These are phyloP conservation scores for Diorhabda sublineata DNA, from an alignment of 1,140 invertebrate genomes.

Conservation along the genomic window DNA sequence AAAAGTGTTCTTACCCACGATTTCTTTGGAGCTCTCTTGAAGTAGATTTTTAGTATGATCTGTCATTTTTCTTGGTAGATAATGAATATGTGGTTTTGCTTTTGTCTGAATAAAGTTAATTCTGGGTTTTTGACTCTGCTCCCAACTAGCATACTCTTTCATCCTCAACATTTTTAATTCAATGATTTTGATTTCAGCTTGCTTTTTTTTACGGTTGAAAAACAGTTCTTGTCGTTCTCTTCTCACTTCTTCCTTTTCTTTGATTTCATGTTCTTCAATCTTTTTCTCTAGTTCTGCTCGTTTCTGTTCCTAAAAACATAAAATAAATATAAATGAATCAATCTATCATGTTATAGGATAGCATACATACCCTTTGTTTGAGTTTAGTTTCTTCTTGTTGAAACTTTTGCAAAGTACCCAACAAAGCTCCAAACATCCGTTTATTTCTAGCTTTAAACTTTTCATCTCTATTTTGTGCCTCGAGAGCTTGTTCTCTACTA, in stretches of 20 bases:
- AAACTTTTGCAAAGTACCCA: conserved; percentile 93
- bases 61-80: conserved; percentile 70
- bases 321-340: neutral
- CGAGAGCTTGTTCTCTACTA: conserved; percentile 71
- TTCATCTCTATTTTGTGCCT: conserved; percentile 79
- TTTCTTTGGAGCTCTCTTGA: conserved; percentile 48
- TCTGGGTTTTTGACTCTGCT: conserved; percentile 70
- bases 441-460: conserved; percentile 81
- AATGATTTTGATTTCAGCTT: conserved; percentile 82
- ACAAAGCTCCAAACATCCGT: conserved; percentile 90
- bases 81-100: conserved; percentile 82
- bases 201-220: conserved; percentile 77
- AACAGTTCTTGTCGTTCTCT: conserved; percentile 83
- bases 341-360: neutral
- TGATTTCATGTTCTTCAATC: conserved; percentile 83
- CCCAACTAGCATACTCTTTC: conserved; percentile 85
- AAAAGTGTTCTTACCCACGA: conserved; percentile 51
- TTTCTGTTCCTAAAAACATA: conserved; percentile 65
- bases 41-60: conserved; percentile 52
- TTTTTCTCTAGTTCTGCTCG: conserved; percentile 88
- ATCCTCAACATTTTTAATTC: conserved; percentile 87
- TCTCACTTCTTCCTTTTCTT: conserved; percentile 81
- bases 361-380: conserved; percentile 60
- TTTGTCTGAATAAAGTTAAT: conserved; percentile 84
- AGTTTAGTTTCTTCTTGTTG: conserved; percentile 88